Percentiles rank a stretch among this genome's conserved stretches.
Evolutionary conservation across 2,888 invertebrate genomes (phyloP).

Genomic region (Rhagium mordax): DNA sequence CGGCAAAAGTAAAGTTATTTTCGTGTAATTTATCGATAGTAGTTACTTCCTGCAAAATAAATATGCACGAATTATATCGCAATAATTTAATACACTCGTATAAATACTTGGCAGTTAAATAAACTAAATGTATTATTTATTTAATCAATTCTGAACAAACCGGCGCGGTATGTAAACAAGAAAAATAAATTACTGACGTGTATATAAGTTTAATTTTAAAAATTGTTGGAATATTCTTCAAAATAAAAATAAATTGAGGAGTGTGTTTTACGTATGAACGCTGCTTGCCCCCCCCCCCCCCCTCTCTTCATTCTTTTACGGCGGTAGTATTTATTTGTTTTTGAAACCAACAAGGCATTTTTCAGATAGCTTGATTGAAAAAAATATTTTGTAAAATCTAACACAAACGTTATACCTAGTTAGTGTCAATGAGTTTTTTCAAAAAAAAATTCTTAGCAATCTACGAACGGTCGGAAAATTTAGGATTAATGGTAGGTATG

Average conservation of each 20-base stretch:
- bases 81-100: constrained; percentile 17
- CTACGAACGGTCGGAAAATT: too few species aligned
- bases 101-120: constrained; percentile 12
- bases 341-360: too few species aligned
- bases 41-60: constrained; percentile 28
- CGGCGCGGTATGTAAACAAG: neutral
- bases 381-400: too few species aligned
- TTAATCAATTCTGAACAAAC: neutral
- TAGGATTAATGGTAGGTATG: too few species aligned
- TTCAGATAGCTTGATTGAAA: too few species aligned
- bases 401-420: too few species aligned
- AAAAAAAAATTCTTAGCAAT: too few species aligned
- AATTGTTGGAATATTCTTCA: neutral
- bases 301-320: too few species aligned
- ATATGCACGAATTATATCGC: constrained; percentile 28
- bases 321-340: too few species aligned
- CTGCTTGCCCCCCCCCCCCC: too few species aligned
- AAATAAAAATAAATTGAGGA: neutral
- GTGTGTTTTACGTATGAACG: too few species aligned
- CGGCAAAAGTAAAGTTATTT: neutral
- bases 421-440: too few species aligned
- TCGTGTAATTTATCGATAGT: neutral
- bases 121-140: neutral
- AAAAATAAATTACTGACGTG: neutral
- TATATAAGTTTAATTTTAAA: neutral